Conservation (phyloP, 2,113 vertebrate genomes). For the Progne subis region DNA sequence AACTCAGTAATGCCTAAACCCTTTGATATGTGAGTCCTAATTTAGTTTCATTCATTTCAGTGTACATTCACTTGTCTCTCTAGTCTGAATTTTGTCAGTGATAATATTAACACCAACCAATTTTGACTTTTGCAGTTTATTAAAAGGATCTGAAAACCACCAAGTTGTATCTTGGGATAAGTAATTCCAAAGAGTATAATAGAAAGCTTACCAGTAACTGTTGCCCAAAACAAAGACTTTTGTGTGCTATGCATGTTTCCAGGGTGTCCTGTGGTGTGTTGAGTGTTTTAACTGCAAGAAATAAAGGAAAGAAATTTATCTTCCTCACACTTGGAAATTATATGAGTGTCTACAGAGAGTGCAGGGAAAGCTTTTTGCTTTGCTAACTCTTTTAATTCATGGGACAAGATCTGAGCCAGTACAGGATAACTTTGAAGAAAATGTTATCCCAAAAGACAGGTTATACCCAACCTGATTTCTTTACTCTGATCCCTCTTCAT, state of each 20-base stretch:
- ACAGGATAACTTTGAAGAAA: neutral
- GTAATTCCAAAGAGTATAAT: neutral
- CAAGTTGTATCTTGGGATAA: neutral
- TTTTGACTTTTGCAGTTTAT: neutral
- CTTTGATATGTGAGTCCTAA: neutral
- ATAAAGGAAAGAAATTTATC: neutral
- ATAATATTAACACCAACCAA: neutral
- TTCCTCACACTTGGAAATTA: neutral
- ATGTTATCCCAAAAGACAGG: neutral
- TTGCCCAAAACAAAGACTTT: neutral
- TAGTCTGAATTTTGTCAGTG: neutral
- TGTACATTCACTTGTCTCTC: neutral
- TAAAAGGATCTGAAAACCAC: neutral
- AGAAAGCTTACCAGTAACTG: neutral
- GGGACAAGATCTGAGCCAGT: neutral
- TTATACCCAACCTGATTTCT: neutral
- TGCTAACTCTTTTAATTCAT: neutral
- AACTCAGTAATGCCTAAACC: neutral
- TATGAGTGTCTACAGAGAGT: neutral
- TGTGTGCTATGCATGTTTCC: neutral
- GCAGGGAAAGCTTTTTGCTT: neutral
- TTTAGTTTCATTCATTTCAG: neutral
- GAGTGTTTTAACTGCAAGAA: neutral
- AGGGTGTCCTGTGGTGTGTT: neutral
- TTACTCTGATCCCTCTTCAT: neutral